Evolutionary conservation across 2,113 vertebrate genomes (phyloP), one percentile per base, ranked within the genome.

Genomic region (Plecotus auritus): DNA sequence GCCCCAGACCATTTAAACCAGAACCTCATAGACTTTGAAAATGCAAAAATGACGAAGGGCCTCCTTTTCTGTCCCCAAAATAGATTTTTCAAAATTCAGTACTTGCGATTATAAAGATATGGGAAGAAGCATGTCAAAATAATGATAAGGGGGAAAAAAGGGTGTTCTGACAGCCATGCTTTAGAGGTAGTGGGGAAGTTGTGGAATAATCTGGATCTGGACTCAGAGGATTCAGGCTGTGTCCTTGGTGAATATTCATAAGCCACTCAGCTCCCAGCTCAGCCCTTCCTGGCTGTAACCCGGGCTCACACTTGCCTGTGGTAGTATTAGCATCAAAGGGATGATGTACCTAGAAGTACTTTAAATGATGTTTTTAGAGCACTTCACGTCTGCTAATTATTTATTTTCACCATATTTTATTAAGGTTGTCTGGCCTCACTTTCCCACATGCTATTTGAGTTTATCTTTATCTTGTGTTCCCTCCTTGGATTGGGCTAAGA

Each of bases 331-430:
- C 11, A 70, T 74, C 30, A 72, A 76, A 47, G 69, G 37, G 32
- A 37, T 66, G 4, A 30, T 56, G 37, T 40, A 76, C 49, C 32
- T 72, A 64, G 30, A 54, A 59, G 56, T 23, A 83, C 32, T 88
- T 86, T 37, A 88, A 90, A 59, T 61, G 42, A 30, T 49, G 16
- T 82, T 76, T 77, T 91, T 66, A 91, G 80, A 87, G 28, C 1
- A 54, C 35, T 69, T 94, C 42, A 56, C 10, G 47, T 45, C 32
- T 74, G 28, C 73, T 78, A 30, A 81, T 89, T 61, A 81, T 73
- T 93, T 95, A 26, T 77, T 90, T 72, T 91, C 9, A 85, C 14
- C 35, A 45, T 76, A 72, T 89, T 88, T 88, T 85, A 59, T 85
- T 78, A 88, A 26, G 14, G 61, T 67, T 64, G 20, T 54, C 67